A percentile compares a stretch with the other conserved stretches of the same genome.
Evolutionary conservation across 2,797 vertebrate genomes (phyloP).

Genomic region (Harpagifer antarcticus): DNA sequence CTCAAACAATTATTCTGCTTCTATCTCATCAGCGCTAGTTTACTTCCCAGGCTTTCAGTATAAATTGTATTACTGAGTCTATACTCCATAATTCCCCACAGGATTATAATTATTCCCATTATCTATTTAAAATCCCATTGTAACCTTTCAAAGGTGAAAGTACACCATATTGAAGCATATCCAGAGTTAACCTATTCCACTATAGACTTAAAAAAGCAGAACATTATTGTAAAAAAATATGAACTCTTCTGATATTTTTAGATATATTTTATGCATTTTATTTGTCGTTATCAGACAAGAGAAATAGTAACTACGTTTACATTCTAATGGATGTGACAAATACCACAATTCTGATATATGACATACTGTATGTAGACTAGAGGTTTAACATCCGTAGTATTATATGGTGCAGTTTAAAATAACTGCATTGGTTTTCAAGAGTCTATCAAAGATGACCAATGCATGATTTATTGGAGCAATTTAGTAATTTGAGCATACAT

Average conservation of each 20-base stretch:
- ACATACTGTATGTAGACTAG: no score
- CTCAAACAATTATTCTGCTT: neutral
- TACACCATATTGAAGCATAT: neutral
- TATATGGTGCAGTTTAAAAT: neutral
- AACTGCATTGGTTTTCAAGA: neutral
- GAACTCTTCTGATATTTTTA: constrained; percentile 8
- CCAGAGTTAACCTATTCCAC: neutral
- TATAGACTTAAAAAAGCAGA: neutral
- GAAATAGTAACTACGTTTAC: neutral
- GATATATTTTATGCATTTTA: constrained; percentile 6
- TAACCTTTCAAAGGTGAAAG: neutral
- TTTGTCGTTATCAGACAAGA: neutral
- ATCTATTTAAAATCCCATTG: neutral
- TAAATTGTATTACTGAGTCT: neutral
- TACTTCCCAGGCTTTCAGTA: neutral
- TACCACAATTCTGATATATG: neutral
- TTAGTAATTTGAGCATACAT: neutral
- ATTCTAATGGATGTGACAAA: constrained; percentile 3
- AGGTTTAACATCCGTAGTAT: neutral
- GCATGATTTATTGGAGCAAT: neutral
- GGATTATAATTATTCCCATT: neutral
- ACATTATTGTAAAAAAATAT: neutral
- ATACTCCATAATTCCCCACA: neutral
- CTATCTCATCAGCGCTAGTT: neutral
- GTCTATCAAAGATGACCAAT: neutral